Evolutionary conservation across 2,888 invertebrate species (phyloP), one percentile per base, ranked within the genome.

Genomic region (Callyntrura guangdongensis): DNA sequence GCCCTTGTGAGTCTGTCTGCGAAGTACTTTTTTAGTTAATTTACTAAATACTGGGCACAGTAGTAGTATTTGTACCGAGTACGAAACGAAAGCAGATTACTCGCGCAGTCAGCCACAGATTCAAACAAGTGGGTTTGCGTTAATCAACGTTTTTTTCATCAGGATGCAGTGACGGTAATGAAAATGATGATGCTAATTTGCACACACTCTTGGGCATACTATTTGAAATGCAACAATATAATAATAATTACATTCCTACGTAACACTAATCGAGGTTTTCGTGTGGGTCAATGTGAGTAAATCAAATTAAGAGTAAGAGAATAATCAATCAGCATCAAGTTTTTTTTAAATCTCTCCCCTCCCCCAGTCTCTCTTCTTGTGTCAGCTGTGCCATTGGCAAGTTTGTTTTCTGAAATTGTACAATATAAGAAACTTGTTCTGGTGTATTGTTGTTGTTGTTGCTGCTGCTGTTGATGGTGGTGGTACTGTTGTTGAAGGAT

Each of bases 311-410:
- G 45, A 61, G 36, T 89, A 81, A 86, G 61, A 86, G 72, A 90
- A 90, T 86, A 90, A 90, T 90, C 90, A 90, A 90, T 90, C 90
- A 90, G 90, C 86, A 90, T 90, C 90, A 90, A 85, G 90, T 90
- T 90, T 90, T 82, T 77, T 72, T 77, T 74, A 12, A n/a, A 11
- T 64, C 64, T n/a, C 22, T 67, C 25, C 11, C 67, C 11, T 72
- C 72, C 49, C 22, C 20, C 69, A 27, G 9, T 69, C 20, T 9
- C 45, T 72, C 9, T 45, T 49, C 47, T 22, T 79, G n/a, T 89
- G 77, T 89, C 64, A 77, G 84, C 49, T 84, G 64, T 47, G 17
- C 49, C 61, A 81, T 90, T 86, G 90, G 81, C 90, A 86, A 90
- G 85, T 82, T 81, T 90, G 56, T 59, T 14, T 85, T 61, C 67